Evolutionary conservation across 2,797 vertebrate species (phyloP), one percentile per base, ranked within the genome.

Genomic region (Rhynchotus rufescens): DNA sequence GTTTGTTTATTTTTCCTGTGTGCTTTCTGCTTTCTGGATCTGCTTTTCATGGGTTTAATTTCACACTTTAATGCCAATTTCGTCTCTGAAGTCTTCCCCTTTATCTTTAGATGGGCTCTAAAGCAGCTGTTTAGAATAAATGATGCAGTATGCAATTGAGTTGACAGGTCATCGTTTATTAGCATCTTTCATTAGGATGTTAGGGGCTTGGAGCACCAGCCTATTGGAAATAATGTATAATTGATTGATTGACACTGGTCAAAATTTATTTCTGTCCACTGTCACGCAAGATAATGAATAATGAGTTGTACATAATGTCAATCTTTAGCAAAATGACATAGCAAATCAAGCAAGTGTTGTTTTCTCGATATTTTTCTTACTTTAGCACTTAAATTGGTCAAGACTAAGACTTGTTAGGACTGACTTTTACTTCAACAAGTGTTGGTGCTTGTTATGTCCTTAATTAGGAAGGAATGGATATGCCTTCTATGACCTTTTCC

Each of bases 121-220:
- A 62, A 84, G 30, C 60, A 61, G 44, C 51, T 2, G 6, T 52
- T 72, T 79, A 65, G 26, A 54, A 8, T 57, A 52, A 89, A 66
- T 38, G 40, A 60, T 40, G 11, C 22, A 67, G 30, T 74, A 64
- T 74, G 47, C 87, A 81, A 86, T 91, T 5, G 10, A 86, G 59
- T 74, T 93, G 93, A 74, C 78, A 81, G 74, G 22, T 88, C 78
- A 56, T 44, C 5, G 32, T 75, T 88, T 92, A 85, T 92, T 84
- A 84, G 38, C 52, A 81, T 51, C 51, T 94, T 93, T 90, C 72
- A 64, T 94, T 88, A 75, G 54, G 52, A 77, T 49, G 23, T 40
- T 83, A 64, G 49, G 59, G 59, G 71, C 78, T 76, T 89, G 80
- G 36, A 17, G 16, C 45, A 34, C 47, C 57, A 11, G 75, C 65